Evolutionary conservation across 1,140 invertebrate species (phyloP), one percentile per base, ranked within the genome.

Genomic region (Drosophila sucinea): DNA sequence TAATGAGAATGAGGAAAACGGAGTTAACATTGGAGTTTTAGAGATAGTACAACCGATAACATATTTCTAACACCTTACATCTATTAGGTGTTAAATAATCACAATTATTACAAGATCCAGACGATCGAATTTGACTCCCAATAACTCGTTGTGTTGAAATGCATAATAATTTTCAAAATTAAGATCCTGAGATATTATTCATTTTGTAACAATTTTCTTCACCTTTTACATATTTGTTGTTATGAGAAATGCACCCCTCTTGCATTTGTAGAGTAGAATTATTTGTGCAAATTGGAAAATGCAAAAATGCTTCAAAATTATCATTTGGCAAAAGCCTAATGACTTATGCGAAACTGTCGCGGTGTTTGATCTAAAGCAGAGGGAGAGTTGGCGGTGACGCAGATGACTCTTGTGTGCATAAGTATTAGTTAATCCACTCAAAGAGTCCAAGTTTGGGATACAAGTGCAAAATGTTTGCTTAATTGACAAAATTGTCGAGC

Each of bases 291-390:
- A 71, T 85, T 77, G 60, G 67, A 71, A 84, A 80, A 68, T 73
- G 60, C 63, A 66, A 84, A 85, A 84, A 80, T 85, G 64, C 61
- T 85, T 81, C 44, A 85, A 77, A 84, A 85, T 84, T 84, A 81
- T 85, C 67, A 81, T 71, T 84, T 77, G 51, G 57, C 56, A 64
- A 51, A 55, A 47, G 77, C 79, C 76, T 79, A 86, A 82, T 86
- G 79, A 82, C 75, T 86, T 86, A 76, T 79, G 75, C 83, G 33
- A 76, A 71, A 82, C 73, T 79, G 63, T 79, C 66, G 71, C 65
- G 65, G 47, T 72, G 69, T 67, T 83, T 67, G 55, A 44, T 51
- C 51, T 35, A 51, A 25, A 27, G 27, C 7, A 51, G 29, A 7
- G 27, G 2, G 17, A 40, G 32, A 4, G 30, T 11, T 0, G 11